Conservation (phyloP, 2,113 vertebrate species). For the Bos indicus region DNA sequence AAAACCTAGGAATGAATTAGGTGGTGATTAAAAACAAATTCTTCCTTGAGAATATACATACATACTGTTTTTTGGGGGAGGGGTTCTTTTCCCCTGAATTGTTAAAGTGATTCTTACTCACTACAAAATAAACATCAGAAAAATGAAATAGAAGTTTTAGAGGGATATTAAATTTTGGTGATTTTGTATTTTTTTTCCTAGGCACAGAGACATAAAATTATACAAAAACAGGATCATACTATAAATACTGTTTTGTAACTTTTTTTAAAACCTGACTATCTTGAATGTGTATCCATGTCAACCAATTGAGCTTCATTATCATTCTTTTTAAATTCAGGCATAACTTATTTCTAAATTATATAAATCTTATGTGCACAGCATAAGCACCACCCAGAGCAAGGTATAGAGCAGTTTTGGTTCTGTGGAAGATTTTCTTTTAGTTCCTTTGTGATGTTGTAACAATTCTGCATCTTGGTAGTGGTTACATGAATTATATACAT, state of each 20-base stretch:
- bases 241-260: background rate
- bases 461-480: background rate
- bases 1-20: background rate
- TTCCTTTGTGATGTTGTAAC: background rate
- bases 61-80: background rate
- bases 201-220: background rate
- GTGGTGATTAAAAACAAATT: background rate
- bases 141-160: background rate
- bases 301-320: background rate
- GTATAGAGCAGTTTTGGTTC: background rate
- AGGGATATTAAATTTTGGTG: background rate
- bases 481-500: background rate
- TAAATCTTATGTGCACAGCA: background rate
- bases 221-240: background rate
- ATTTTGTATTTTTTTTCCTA: background rate
- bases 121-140: constrained; percentile 17
- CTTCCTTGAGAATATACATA: background rate
- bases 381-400: background rate
- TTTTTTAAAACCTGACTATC: background rate
- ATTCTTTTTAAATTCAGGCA: background rate
- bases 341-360: background rate
- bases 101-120: background rate
- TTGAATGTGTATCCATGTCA: background rate
- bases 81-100: background rate
- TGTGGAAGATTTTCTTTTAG: background rate